These are phyloP conservation scores for Aplocera efformata DNA, from an alignment of 2,888 invertebrate species.

Conservation along the genomic window DNA sequence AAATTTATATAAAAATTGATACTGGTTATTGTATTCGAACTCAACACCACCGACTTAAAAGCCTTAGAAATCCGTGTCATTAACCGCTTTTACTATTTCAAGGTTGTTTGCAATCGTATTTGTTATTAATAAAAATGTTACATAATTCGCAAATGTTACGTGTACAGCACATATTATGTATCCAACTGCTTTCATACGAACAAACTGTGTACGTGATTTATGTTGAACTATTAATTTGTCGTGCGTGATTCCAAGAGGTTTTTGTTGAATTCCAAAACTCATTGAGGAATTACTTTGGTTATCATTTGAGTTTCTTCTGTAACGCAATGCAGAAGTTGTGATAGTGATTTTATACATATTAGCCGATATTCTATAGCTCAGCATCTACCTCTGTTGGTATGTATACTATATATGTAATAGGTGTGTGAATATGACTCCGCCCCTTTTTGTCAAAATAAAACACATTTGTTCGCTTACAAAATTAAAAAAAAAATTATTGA, in stretches of 20 bases:
- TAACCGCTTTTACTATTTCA: slow-evolving; percentile 28
- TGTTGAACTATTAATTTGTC: slow-evolving; percentile 12
- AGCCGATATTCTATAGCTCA: too few relatives aligned
- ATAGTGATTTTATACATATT: too few relatives aligned
- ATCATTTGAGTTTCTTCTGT: too few relatives aligned
- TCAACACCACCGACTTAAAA: slow-evolving; percentile 1
- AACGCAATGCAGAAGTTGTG: too few relatives aligned
- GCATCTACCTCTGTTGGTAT: slow-evolving; percentile 2
- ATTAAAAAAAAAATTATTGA: too few relatives aligned
- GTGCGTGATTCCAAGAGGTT: slow-evolving; percentile 25
- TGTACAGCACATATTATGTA: slow-evolving; percentile 1
- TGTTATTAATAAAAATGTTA: slow-evolving; percentile 20
- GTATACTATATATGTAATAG: too few relatives aligned
- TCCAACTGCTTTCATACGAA: slow-evolving; percentile 3
- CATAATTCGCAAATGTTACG: slow-evolving; percentile 11
- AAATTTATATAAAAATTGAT: too few relatives aligned
- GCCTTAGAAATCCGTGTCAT: slow-evolving; percentile 24
- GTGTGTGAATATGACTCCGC: too few relatives aligned
- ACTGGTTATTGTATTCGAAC: too few relatives aligned
- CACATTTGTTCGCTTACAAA: too few relatives aligned
- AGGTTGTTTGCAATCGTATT: slow-evolving; percentile 27
- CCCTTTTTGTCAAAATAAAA: too few relatives aligned
- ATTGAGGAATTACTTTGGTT: slow-evolving; percentile 13
- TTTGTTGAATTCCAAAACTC: slow-evolving; percentile 21
- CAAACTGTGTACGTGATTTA: slow-evolving; percentile 11